These are phyloP conservation scores for Zelostemma sp. DNA, from an alignment of 1,140 invertebrate species.

Conservation along the genomic window DNA sequence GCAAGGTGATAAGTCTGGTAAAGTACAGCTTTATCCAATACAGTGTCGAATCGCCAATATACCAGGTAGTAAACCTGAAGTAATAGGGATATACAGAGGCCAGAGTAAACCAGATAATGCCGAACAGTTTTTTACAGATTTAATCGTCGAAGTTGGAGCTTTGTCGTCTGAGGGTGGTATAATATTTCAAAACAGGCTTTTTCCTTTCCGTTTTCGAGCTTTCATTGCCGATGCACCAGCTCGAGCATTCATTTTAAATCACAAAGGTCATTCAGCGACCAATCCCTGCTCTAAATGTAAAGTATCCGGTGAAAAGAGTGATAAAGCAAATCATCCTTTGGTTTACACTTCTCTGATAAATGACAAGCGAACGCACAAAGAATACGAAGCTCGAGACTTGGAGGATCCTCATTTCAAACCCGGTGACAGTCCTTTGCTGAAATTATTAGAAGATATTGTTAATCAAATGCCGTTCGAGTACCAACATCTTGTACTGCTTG, in stretches of 20 bases:
- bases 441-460: conserved; percentile 30
- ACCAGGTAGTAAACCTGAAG: conserved; percentile 1
- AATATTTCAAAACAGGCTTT: background rate
- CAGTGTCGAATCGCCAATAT: conserved; percentile 24
- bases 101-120: background rate
- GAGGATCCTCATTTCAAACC: conserved; percentile 34
- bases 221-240: conserved; percentile 28
- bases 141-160: too few species aligned
- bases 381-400: conserved; percentile 9
- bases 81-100: conserved; percentile 24
- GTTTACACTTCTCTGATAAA: background rate
- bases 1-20: background rate
- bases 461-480: conserved; percentile 36
- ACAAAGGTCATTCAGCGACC: conserved; percentile 11
- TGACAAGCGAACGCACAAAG: conserved; percentile 16
- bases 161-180: too few species aligned
- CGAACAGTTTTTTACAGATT: too few species aligned
- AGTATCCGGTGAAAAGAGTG: background rate
- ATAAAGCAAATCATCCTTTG: conserved; percentile 1
- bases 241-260: conserved; percentile 17
- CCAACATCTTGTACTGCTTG: conserved; percentile 38
- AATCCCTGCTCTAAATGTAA: conserved; percentile 28
- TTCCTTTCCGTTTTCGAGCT: background rate
- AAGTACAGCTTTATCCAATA: conserved; percentile 19
- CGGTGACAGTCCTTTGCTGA: conserved; percentile 19